These are phyloP conservation scores for Hippoglossus stenolepis DNA, from an alignment of 2,113 vertebrate species.

Conservation along the genomic window DNA sequence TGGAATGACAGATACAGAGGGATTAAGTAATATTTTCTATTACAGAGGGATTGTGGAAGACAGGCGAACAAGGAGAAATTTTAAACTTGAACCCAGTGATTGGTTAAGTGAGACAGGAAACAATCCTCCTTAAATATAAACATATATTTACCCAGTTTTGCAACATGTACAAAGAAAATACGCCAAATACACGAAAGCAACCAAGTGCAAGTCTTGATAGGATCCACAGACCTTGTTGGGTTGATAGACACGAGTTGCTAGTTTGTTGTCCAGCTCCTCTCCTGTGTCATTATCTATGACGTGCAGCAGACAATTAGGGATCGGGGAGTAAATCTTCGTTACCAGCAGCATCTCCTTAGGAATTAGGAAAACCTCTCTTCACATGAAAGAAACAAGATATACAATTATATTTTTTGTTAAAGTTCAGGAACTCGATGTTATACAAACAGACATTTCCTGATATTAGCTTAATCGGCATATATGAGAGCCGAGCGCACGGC, in stretches of 20 bases:
- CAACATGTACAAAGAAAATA: too few species aligned
- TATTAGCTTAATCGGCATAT: not conserved
- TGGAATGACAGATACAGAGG: slow-evolving; percentile 52
- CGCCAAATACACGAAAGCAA: too few species aligned
- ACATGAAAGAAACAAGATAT: slow-evolving; percentile 16
- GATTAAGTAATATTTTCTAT: not conserved
- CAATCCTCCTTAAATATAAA: too few species aligned
- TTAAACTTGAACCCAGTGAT: too few species aligned
- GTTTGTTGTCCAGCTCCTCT: slow-evolving; percentile 86
- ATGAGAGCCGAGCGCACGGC: too few species aligned
- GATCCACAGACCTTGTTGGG: slow-evolving; percentile 88
- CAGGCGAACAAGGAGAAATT: too few species aligned
- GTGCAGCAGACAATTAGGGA: slow-evolving; percentile 83
- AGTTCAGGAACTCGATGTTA: not conserved
- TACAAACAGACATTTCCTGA: not conserved
- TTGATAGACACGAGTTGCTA: slow-evolving; percentile 81
- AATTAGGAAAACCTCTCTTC: slow-evolving; percentile 89
- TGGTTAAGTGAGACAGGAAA: too few species aligned
- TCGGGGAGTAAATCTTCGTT: slow-evolving; percentile 83
- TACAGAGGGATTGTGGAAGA: not conserved
- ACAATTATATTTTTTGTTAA: not conserved
- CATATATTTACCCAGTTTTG: too few species aligned
- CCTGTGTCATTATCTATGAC: slow-evolving; percentile 92
- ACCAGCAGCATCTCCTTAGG: slow-evolving; percentile 87
- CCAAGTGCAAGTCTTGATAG: not conserved